Evolutionary conservation across 2,888 invertebrate genomes (phyloP), one percentile per base, ranked within the genome.

Genomic region (Myopa testacea): DNA sequence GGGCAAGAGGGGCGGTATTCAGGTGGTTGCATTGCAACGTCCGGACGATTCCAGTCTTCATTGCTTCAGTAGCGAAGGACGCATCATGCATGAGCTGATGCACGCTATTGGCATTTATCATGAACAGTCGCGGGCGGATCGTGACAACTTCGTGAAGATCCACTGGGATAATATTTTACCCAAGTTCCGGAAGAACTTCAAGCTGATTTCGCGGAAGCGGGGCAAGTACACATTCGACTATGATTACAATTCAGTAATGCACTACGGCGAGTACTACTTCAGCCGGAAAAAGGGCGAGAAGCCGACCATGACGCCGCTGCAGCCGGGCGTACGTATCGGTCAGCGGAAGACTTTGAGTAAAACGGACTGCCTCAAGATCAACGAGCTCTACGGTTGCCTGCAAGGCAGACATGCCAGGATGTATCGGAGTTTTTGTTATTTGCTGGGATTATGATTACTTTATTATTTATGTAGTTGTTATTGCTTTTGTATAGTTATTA

Each of bases 31-130:
- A 1, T 88, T 95, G 63, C 92, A 93, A 85, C 90, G 91, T 0
- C 93, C 93, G 0, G 92, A 93, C 82, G 87, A 90, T 14, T 90
- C 85, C 4, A 92, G 93, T 19, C 91, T 91, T 0, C 93, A 93
- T 80, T 94, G 93, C 85, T 90, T 93, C 68, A 93, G 93, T 65
- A 91, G 87, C 50, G 92, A 93, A 84, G 94, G 95, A 0, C 91
- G 94, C 80, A 93, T 95, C n/a, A 92, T 95, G 82, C 95, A 95
- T 87, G 95, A 95, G 87, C 87, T 95, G 55, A 93, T 95, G 92
- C 95, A 95, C 84, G 93, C 94, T 0, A 89, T 95, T n/a, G 95
- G 95, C 10, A 93, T 95, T 78, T 95, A 94, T 88, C 95, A 95
- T 85, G 95, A 95, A 85, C 95, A 95, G 83, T 94, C 93, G 0